phyloP scores from a whole-genome alignment of 2,888 invertebrate genomes.

The Osmoderma eremita region DNA sequence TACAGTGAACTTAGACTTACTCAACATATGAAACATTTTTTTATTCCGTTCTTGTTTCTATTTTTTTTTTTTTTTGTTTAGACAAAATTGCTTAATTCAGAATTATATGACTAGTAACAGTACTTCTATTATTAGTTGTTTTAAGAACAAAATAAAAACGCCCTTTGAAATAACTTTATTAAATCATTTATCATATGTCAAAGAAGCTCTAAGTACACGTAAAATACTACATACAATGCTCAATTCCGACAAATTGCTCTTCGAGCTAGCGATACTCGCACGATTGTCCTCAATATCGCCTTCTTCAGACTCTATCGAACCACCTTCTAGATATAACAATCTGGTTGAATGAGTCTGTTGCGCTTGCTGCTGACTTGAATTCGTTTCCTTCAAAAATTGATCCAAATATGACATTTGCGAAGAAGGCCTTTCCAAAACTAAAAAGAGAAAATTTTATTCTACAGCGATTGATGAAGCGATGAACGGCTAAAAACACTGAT shows the following conservation, averaged over 20 bases:
- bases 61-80: background rate
- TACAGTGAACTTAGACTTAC: background rate
- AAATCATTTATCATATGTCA: background rate
- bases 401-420: constrained; percentile 93
- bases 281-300: constrained; percentile 81
- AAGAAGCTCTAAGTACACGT: background rate
- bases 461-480: background rate
- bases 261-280: constrained; percentile 82
- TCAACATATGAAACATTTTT: too few relatives aligned
- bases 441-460: constrained; percentile 46
- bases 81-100: too few relatives aligned
- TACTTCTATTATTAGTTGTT: too few relatives aligned
- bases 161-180: background rate
- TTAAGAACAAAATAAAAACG: background rate
- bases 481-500: background rate
- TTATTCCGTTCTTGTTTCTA: background rate
- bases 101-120: too few relatives aligned
- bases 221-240: constrained; percentile 72
- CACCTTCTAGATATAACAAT: constrained; percentile 63
- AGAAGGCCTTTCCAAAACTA: constrained; percentile 88
- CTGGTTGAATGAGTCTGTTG: constrained; percentile 54
- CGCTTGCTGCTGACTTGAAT: constrained; percentile 56
- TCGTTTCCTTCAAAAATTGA: constrained; percentile 85
- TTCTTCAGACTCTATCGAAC: constrained; percentile 76
- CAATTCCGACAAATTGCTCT: constrained; percentile 85